Percentiles rank a stretch among this genome's conserved stretches.
Evolutionary conservation across 2,113 vertebrate species (phyloP).

Genomic region (Seriola quinqueradiata): DNA sequence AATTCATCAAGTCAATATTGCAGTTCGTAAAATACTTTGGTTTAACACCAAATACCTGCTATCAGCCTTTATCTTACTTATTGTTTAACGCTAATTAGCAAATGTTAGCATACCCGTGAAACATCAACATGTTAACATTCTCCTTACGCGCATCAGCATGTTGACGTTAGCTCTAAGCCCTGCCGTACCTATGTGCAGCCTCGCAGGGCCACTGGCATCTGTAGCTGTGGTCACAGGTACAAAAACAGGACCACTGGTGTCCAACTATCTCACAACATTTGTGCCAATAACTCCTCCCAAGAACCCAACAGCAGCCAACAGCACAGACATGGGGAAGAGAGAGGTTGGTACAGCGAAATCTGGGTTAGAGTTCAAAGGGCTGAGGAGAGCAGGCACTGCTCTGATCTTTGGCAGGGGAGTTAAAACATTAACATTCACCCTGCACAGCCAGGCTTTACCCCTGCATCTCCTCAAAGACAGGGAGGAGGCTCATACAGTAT

Average conservation of each 20-base stretch:
- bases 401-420: constrained; percentile 76
- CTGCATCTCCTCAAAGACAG: constrained; percentile 67
- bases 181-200: background rate
- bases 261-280: background rate
- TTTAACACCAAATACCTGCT: background rate
- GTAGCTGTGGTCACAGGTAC: background rate
- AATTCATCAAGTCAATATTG: background rate
- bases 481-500: constrained; percentile 40
- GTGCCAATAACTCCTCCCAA: background rate
- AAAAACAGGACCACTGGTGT: constrained; percentile 5
- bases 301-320: constrained; percentile 5
- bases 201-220: background rate
- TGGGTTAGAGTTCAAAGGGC: constrained; percentile 75
- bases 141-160: background rate
- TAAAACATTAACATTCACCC: constrained; percentile 78
- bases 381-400: constrained; percentile 58
- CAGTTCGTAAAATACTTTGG: background rate
- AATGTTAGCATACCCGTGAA: background rate
- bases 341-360: constrained; percentile 42
- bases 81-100: background rate
- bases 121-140: background rate
- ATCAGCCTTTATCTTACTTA: background rate
- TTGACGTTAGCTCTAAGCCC: background rate
- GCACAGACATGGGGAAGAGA: background rate
- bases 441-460: constrained; percentile 45